A percentile compares a stretch with the other conserved stretches of the same genome.
Evolutionary conservation across 2,888 invertebrate genomes (phyloP).

Genomic region (Coenonympha glycerion): DNA sequence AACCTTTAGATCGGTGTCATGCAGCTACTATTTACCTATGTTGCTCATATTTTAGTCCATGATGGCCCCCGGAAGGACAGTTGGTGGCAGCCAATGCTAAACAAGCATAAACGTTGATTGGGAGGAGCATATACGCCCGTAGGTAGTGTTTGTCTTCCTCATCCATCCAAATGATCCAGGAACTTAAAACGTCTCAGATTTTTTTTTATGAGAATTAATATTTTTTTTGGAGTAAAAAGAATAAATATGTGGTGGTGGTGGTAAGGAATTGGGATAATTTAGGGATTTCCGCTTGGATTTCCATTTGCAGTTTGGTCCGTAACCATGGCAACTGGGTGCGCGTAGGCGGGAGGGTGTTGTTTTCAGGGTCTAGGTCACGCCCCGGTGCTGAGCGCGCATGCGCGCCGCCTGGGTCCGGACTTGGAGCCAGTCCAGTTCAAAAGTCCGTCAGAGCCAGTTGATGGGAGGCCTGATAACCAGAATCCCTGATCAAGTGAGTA

Average conservation of each 20-base stretch:
- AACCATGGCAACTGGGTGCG: conserved; percentile 54
- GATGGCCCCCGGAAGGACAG: conserved; percentile 35
- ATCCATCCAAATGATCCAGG: background rate
- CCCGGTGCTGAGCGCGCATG: conserved; percentile 56
- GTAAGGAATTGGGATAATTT: background rate
- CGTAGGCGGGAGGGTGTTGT: conserved; percentile 65
- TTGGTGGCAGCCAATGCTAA: conserved; percentile 51
- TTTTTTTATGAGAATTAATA: too few species aligned
- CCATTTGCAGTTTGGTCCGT: conserved; percentile 41
- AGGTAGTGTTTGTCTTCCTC: conserved; percentile 43
- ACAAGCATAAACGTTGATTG: conserved; percentile 42
- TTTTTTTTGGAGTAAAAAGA: too few species aligned
- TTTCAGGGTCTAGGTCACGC: conserved; percentile 78
- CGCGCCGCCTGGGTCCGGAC: conserved; percentile 55
- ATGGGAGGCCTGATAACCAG: conserved; percentile 30
- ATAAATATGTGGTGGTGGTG: too few species aligned
- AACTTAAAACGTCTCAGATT: too few species aligned
- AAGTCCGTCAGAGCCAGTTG: conserved; percentile 49
- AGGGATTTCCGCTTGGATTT: conserved; percentile 27
- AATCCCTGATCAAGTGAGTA: conserved; percentile 20
- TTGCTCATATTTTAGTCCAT: conserved; percentile 44
- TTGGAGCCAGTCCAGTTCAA: conserved; percentile 45
- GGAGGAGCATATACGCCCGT: conserved; percentile 55
- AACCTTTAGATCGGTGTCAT: conserved; percentile 16
- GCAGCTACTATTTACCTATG: conserved; percentile 27